These are phyloP conservation scores for Macrotus californicus DNA, from an alignment of 2,113 vertebrate genomes.

Conservation along the genomic window DNA sequence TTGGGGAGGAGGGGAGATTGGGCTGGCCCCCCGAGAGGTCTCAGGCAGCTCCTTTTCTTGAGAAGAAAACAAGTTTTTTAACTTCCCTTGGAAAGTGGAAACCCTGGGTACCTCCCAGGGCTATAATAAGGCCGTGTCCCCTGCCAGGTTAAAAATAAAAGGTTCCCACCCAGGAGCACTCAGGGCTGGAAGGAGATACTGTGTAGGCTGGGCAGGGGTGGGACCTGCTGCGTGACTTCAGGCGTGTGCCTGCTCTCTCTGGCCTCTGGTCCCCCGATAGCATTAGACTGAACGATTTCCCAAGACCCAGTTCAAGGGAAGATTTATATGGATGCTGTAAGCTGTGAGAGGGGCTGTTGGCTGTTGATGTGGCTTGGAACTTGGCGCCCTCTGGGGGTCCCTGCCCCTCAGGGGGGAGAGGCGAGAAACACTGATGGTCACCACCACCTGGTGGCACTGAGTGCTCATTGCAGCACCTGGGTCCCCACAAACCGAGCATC, in stretches of 20 bases:
- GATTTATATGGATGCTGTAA: neutral
- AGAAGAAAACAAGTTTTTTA: neutral
- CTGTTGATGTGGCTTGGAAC: neutral
- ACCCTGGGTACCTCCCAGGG: neutral
- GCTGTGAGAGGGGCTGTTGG: neutral
- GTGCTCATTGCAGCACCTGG: neutral
- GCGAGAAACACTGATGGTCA: neutral
- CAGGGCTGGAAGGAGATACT: neutral
- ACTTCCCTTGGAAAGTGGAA: neutral
- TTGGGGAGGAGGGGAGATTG: neutral
- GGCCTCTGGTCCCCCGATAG: neutral
- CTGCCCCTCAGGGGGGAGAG: neutral
- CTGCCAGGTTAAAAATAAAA: slow-evolving; percentile 60
- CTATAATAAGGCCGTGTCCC: neutral
- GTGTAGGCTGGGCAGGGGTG: too few species aligned
- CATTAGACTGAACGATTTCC: fast-evolving
- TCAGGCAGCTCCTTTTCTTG: neutral
- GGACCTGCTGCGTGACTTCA: neutral
- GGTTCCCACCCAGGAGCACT: neutral
- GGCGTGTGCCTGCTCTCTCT: neutral
- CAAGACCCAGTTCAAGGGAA: neutral
- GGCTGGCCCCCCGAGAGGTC: neutral
- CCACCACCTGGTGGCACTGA: neutral
- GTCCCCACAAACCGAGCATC: neutral
- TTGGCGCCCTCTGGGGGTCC: neutral